Percentiles rank a stretch among this genome's conserved stretches.
phyloP scores from a whole-genome alignment of 2,888 invertebrate genomes.

The Liodrosophila aerea region DNA sequence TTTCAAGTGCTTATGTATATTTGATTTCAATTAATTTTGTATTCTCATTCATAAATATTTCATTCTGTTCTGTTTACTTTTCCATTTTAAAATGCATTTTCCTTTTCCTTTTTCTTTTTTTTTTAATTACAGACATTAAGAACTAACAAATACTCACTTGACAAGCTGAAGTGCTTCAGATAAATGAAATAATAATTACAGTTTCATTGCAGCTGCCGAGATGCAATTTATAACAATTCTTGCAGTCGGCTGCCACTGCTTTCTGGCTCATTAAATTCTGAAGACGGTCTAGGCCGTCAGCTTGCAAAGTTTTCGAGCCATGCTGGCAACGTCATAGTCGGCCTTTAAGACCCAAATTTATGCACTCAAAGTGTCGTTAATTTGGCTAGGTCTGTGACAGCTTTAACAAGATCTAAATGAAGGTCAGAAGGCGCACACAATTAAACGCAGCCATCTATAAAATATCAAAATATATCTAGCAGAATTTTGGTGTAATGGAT shows the following conservation, averaged over 20 bases:
- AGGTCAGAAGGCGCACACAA: conserved; percentile 48
- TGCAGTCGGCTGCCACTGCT: neutral
- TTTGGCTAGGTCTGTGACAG: conserved; percentile 18
- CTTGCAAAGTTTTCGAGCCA: neutral
- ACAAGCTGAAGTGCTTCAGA: too few relatives aligned
- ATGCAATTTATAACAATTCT: conserved; percentile 8
- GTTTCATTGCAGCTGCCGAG: conserved; percentile 20
- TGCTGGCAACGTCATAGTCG: conserved; percentile 1
- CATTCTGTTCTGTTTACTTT: neutral
- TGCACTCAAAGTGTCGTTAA: conserved; percentile 23
- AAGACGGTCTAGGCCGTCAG: conserved; percentile 1
- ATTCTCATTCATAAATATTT: too few relatives aligned
- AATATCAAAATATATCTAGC: conserved; percentile 49
- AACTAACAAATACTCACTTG: too few relatives aligned
- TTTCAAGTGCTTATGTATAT: too few relatives aligned
- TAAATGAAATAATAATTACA: conserved; percentile 39
- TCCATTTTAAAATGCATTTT: too few relatives aligned
- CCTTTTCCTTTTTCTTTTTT: too few relatives aligned
- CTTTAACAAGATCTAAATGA: conserved; percentile 25
- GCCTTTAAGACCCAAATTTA: conserved; percentile 34
- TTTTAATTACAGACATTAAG: neutral
- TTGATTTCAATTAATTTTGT: too few relatives aligned
- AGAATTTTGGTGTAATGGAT: conserved; percentile 3
- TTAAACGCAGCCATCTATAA: conserved; percentile 58
- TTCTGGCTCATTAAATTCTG: neutral